Conservation (phyloP, 2,113 vertebrate species). For the Pteropus alecto region DNA sequence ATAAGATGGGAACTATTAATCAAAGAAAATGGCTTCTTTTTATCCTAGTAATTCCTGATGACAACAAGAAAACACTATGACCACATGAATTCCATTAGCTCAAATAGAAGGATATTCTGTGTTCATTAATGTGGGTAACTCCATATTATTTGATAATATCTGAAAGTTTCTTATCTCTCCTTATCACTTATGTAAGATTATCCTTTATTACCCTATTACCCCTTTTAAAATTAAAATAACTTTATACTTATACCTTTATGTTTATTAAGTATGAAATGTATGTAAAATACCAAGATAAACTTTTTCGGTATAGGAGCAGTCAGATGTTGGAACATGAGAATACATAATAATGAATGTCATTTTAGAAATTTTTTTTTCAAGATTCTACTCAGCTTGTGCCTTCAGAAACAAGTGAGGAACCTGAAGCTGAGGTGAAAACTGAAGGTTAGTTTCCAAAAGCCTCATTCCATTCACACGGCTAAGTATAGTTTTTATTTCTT, state of each 20-base stretch:
- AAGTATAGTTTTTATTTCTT: neutral
- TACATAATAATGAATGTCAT: neutral
- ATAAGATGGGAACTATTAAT: neutral
- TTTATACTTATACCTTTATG: neutral
- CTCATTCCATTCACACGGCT: neutral
- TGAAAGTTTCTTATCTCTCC: neutral
- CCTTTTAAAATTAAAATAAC: neutral
- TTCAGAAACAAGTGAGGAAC: slow-evolving; percentile 76
- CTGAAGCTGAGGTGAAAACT: slow-evolving; percentile 78
- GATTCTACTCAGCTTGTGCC: slow-evolving; percentile 63
- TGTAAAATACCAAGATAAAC: neutral
- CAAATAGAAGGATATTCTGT: neutral
- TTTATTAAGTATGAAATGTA: neutral
- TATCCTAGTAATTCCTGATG: slow-evolving; percentile 27
- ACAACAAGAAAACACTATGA: slow-evolving; percentile 16
- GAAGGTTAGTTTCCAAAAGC: slow-evolving; percentile 78
- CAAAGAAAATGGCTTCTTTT: neutral
- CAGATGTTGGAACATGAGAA: neutral
- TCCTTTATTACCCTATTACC: neutral
- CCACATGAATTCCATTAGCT: neutral
- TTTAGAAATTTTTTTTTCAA: slow-evolving; percentile 61
- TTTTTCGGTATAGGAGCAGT: neutral
- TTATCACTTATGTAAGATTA: neutral
- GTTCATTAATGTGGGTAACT: neutral
- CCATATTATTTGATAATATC: neutral